Evolutionary conservation across 2,888 invertebrate genomes (phyloP).

Genomic region (Hyles lineata): DNA sequence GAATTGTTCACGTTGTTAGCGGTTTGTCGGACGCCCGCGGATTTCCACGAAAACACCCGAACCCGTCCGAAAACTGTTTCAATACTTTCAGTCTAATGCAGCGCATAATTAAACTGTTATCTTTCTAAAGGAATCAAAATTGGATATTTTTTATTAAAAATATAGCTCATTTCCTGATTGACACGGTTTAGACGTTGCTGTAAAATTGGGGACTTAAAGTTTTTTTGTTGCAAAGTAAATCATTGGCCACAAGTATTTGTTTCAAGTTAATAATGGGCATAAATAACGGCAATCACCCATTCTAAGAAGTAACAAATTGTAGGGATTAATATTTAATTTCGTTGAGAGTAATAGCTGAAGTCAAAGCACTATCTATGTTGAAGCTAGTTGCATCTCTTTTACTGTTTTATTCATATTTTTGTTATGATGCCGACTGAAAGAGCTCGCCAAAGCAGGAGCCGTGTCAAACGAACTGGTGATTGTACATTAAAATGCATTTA

Average conservation of each 20-base stretch:
- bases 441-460: neutral
- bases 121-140: neutral
- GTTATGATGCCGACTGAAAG: neutral
- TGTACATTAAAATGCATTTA: neutral
- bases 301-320: no score
- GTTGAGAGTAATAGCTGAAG: neutral
- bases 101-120: neutral
- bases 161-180: no score
- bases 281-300: no score
- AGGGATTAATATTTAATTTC: neutral
- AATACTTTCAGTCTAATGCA: constrained; percentile 22
- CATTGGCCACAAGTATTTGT: no score
- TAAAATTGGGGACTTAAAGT: no score
- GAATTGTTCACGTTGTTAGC: constrained; percentile 37
- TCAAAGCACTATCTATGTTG: neutral
- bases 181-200: no score
- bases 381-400: constrained; percentile 4
- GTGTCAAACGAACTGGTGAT: neutral
- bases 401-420: constrained; percentile 18
- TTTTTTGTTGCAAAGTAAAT: no score
- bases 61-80: constrained; percentile 24
- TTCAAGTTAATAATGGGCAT: no score
- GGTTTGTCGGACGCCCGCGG: constrained; percentile 31
- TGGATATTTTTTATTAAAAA: no score
- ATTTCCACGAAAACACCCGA: constrained; percentile 35